Evolutionary conservation across 2,113 vertebrate species (phyloP).

Genomic region (Marcusenius ussheri): DNA sequence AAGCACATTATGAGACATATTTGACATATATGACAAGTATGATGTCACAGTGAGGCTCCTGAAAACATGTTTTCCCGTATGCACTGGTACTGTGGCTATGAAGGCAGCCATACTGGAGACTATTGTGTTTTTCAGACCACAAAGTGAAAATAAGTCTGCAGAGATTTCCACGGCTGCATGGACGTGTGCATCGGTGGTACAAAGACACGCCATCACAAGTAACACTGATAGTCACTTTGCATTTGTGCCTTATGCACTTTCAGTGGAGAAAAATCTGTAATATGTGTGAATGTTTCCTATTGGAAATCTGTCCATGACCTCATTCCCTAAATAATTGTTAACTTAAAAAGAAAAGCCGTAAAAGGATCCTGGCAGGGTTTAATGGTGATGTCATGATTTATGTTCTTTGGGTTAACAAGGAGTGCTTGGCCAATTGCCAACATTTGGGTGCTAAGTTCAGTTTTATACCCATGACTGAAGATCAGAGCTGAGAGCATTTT

Average conservation of each 20-base stretch:
- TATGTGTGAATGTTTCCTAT: background rate
- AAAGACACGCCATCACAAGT: background rate
- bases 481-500: background rate
- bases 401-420: background rate
- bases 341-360: background rate
- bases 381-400: slow-evolving; percentile 6
- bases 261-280: background rate
- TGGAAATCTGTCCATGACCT: slow-evolving; percentile 1
- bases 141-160: background rate
- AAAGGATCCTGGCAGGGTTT: background rate
- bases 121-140: slow-evolving; percentile 14
- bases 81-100: slow-evolving; percentile 44
- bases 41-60: slow-evolving; percentile 45
- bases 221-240: background rate
- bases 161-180: background rate
- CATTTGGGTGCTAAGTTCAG: background rate
- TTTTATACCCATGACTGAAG: background rate
- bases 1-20: slow-evolving; percentile 49
- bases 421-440: background rate
- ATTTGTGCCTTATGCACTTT: background rate
- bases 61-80: slow-evolving; percentile 57
- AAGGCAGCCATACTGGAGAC: slow-evolving; percentile 25
- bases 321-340: background rate
- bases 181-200: background rate
- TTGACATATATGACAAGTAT: slow-evolving; percentile 50